Base-by-base conservation (phyloP, 2,113 vertebrate species). In the Axis porcinus region DNA sequence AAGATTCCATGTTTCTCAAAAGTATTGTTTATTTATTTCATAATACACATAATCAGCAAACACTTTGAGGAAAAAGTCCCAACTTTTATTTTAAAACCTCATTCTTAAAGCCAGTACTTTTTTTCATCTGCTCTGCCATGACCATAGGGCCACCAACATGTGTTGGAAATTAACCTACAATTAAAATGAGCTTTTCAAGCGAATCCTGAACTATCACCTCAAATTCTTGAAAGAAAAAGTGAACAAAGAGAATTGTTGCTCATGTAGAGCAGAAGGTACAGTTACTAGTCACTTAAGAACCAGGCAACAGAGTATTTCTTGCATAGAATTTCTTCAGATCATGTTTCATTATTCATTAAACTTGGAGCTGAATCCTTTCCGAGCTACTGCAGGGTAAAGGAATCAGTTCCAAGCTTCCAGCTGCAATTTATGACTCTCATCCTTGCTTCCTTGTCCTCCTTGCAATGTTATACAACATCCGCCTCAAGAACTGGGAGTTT, bases 391-490 rank as follows among this genome's bases (percentile, higher is more conserved):
- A 86, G 14, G 8, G 64, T 21, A 57, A 7, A 40, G 62, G 70
- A 97, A 95, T 92, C 60, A 36, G 76, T 84, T 97, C 81, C 91
- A 92, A 89, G 81, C 85, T 74, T 91, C 93, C 88, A 96, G 84
- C 58, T 64, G 54, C 79, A 88, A 86, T 85, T 95, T 57, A 95
- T 85, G 93, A 54, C 79, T 76, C 84, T 95, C 84, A 84, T 74
- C 3, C 1, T 64, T 88, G 79, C 57, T 93, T 86, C 88, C 97
- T 19, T 50, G 19, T 15, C 83, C 93, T 90, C 60, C 25, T 16
- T 64, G 17, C 85, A 97, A 50, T 33, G 94, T 90, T 85, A 81
- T 50, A 60, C 47, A 94, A 79, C 74, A 85, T 87, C 87, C 8
- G 11, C 55, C 97, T 93, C 45, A 3, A 16, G 47, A 88, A 36